phyloP scores from a whole-genome alignment of 2,113 vertebrate genomes.

The Himantopus leucocephalus region DNA sequence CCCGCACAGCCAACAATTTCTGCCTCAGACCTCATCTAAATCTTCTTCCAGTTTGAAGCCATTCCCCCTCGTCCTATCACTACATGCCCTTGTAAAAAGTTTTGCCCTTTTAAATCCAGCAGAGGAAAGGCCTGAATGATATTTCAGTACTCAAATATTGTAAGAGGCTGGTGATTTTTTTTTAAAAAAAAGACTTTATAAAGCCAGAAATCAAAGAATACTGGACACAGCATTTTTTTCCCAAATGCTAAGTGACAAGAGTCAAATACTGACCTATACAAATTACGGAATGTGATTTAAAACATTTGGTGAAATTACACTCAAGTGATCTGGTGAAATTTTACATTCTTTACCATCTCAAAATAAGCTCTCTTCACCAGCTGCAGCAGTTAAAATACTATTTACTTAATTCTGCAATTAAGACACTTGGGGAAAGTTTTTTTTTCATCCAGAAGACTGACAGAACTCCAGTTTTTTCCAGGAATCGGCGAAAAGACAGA shows the following conservation, averaged over 20 bases:
- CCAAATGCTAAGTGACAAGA: background rate
- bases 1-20: too few species aligned
- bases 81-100: too few species aligned
- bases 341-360: background rate
- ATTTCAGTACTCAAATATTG: fast-evolving
- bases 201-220: background rate
- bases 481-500: background rate
- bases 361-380: background rate
- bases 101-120: background rate
- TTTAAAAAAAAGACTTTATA: background rate
- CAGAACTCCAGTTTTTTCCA: background rate
- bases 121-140: background rate
- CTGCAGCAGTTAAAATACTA: background rate
- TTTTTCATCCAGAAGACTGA: background rate
- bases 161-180: fast-evolving
- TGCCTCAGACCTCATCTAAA: too few species aligned
- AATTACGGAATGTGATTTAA: background rate
- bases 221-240: background rate
- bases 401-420: background rate
- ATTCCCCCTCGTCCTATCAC: too few species aligned
- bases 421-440: background rate
- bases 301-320: background rate
- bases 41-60: too few species aligned
- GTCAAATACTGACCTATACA: background rate
- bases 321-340: background rate